A percentile compares a stretch with the other conserved stretches of the same genome.
Conservation (phyloP, 2,888 invertebrate genomes). For the Heliconius erato region DNA sequence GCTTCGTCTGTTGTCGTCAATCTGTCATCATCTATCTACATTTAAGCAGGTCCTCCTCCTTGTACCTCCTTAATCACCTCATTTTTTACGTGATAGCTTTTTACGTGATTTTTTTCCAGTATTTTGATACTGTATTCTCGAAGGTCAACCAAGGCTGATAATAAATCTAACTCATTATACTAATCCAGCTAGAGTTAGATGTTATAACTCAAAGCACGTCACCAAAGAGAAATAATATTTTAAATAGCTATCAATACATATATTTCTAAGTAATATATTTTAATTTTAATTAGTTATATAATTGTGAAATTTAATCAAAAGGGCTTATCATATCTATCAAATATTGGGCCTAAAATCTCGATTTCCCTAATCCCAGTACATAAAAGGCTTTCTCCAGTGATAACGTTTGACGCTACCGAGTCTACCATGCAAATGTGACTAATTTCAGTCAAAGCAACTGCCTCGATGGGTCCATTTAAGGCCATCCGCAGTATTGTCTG, state of each 20-base stretch:
- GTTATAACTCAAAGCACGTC: background rate
- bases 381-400: conserved; percentile 9
- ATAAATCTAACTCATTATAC: no score
- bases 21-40: no score
- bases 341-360: background rate
- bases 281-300: background rate
- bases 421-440: conserved; percentile 33
- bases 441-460: conserved; percentile 38
- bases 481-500: conserved; percentile 30
- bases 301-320: background rate
- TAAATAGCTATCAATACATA: background rate
- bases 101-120: no score
- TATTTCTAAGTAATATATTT: background rate
- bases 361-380: background rate
- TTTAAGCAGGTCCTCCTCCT: no score
- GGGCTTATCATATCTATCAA: background rate
- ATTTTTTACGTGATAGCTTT: no score
- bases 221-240: background rate
- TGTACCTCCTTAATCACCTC: no score
- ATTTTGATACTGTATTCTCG: no score
- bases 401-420: conserved; percentile 23
- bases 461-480: conserved; percentile 31
- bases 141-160: no score
- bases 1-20: no score
- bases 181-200: no score